Conservation (phyloP, 2,113 vertebrate genomes). For the Atrichornis clamosus region DNA sequence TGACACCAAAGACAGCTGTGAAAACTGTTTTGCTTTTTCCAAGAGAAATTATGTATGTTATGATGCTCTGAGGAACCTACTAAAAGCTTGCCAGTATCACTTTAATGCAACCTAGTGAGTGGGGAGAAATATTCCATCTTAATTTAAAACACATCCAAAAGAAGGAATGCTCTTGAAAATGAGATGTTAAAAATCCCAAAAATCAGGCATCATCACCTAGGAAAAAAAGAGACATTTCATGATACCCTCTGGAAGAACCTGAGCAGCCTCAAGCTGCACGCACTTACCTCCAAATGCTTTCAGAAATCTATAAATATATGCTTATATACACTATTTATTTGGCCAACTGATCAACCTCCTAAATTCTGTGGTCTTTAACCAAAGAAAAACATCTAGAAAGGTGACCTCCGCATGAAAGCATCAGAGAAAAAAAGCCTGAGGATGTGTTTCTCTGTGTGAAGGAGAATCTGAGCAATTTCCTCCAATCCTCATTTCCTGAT, state of each 20-base stretch:
- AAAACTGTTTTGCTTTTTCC: slow-evolving; percentile 17
- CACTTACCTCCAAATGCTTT: slow-evolving; percentile 64
- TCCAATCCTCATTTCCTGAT: slow-evolving; percentile 73
- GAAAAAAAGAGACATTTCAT: slow-evolving; percentile 63
- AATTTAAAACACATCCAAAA: slow-evolving; percentile 53
- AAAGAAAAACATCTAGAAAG: slow-evolving; percentile 59
- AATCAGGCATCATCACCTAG: slow-evolving; percentile 52
- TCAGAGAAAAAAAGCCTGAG: slow-evolving; percentile 63
- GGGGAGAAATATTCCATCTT: slow-evolving; percentile 55
- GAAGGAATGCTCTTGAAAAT: slow-evolving; percentile 53
- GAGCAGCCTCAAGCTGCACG: slow-evolving; percentile 50
- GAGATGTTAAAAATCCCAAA: slow-evolving; percentile 55
- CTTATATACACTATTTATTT: neutral
- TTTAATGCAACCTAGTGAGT: slow-evolving; percentile 44
- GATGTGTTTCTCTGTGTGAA: slow-evolving; percentile 68
- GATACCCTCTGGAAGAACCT: slow-evolving; percentile 64
- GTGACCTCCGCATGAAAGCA: slow-evolving; percentile 70
- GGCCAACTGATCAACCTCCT: slow-evolving; percentile 58
- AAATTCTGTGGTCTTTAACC: slow-evolving; percentile 69
- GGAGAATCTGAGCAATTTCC: slow-evolving; percentile 73
- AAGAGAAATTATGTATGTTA: slow-evolving; percentile 35
- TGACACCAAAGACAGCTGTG: slow-evolving; percentile 22
- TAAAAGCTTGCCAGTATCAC: slow-evolving; percentile 39
- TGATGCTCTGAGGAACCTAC: slow-evolving; percentile 48
- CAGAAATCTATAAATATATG: slow-evolving; percentile 30